Percentiles rank a stretch among this genome's conserved stretches.
These are phyloP conservation scores for Rhea pennata DNA, from an alignment of 2,113 vertebrate species.

Conservation along the genomic window DNA sequence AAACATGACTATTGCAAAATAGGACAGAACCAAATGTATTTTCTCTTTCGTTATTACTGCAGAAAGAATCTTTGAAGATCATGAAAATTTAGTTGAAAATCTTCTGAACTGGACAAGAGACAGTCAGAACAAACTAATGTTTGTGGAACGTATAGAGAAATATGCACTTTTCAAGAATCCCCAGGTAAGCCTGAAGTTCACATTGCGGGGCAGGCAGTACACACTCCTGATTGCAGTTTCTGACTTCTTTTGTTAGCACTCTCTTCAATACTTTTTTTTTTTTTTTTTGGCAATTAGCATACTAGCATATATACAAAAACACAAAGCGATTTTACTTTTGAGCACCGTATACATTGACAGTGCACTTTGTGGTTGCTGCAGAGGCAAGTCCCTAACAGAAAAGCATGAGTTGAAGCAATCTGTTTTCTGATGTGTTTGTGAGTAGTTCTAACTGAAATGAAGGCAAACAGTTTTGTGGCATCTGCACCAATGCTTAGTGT, in stretches of 20 bases:
- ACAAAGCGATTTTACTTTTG: neutral
- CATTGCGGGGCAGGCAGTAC: fast-evolving
- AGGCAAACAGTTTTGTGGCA: neutral
- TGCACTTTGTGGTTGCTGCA: neutral
- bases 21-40: neutral
- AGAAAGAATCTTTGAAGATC: constrained; percentile 98
- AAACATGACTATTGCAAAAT: neutral
- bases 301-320: neutral
- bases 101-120: constrained; percentile 98
- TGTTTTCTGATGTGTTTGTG: neutral
- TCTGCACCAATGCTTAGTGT: neutral
- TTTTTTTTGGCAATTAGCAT: too few relatives aligned
- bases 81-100: constrained; percentile 98
- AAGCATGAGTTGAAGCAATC: neutral
- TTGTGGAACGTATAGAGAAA: constrained; percentile 97
- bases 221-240: neutral
- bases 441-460: neutral
- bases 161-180: constrained; percentile 98
- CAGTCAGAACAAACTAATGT: constrained; percentile 98
- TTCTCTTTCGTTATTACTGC: constrained; percentile 35
- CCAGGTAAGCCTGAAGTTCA: constrained; percentile 79
- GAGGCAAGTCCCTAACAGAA: neutral
- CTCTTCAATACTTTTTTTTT: neutral
- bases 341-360: fast-evolving
- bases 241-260: neutral